Evolutionary conservation across 1,140 invertebrate species (phyloP), one percentile per base, ranked within the genome.

Genomic region (Drosophila sucinea): DNA sequence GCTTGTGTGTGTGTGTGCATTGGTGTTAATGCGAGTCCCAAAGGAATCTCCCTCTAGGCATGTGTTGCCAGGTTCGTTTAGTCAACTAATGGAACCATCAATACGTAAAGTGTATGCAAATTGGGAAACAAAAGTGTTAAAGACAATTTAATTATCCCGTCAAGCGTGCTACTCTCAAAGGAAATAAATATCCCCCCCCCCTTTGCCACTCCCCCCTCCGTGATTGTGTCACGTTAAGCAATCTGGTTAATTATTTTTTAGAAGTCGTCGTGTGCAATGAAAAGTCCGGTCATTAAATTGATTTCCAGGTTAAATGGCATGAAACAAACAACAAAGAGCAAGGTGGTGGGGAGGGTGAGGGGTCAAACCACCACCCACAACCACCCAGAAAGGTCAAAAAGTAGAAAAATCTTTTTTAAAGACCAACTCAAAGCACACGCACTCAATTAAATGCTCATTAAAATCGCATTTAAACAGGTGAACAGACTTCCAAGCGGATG

Each of bases 381-480:
- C 41, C 65, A 60, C 51, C 61, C 62, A 63, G 23, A 51, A 7
- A 25, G 44, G 44, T 44, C n/a, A 66, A 64, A 74, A 78, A 60
- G 65, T 32, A 32, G 35, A 38, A 54, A 58, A 64, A 68, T 65
- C 63, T 67, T 73, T 77, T 84, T 77, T 79, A 79, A 77, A 61
- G 67, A 51, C 44, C 75, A 41, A 44, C 35, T 67, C 66, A 29
- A 75, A 85, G 67, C 72, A 64, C 79, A 86, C 79, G 83, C 83
- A 89, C 80, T 83, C 84, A 87, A 87, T 87, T 87, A 87, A 87
- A 89, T 87, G 78, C 79, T 62, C 84, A 87, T 87, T 87, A 87
- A 89, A 89, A 87, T 84, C 80, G 75, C 83, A 87, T 89, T 87
- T 87, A 73, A 60, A 11, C 41, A n/a, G 60, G 33, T 72, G 58